Evolutionary conservation across 1,140 invertebrate genomes (phyloP), one percentile per base, ranked within the genome.

Genomic region (Drosophila mayri): DNA sequence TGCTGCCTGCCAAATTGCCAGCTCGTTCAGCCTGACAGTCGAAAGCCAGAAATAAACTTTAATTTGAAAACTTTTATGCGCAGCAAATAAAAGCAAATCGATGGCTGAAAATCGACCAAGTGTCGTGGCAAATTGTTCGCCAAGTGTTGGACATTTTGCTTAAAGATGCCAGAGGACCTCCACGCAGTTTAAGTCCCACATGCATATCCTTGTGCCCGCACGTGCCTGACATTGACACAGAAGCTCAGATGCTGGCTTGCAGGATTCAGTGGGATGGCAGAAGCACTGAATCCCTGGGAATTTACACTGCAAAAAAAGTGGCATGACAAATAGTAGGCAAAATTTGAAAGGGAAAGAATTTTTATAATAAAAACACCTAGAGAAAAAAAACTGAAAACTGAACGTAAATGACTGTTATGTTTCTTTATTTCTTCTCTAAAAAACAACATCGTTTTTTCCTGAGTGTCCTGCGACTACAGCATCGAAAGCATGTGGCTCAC

Each of bases 151-250:
- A 86, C 79, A 87, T 67, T 86, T 81, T 70, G 79, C 68, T 84
- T 88, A 90, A 88, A 90, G 81, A 88, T 50, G 44, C 70, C 44
- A 41, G 37, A 72, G 32, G 37, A 55, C 62, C 71, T 50, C 35
- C 20, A 22, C 43, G 47, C 57, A 63, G 66, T 76, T 87, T 67
- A 74, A 88, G 71, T 67, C 60, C 65, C 64, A 60, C 65, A 66
- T 60, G 54, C 72, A 86, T 66, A 85, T 80, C 71, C 63, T 68
- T 72, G 83, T 66, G 57, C 52, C 60, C 59, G 77, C 81, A 88
- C 86, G 85, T 83, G 76, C 66, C 65, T 90, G 85, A 88, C 85
- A 88, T 88, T 88, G 85, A 88, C 85, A 88, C 85, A 88, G 86
- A 81, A 86, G 82, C 78, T 75, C 58, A 61, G 60, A 55, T 79